These are phyloP conservation scores for Ifrita kowaldi DNA, from an alignment of 2,113 vertebrate genomes.

Conservation along the genomic window DNA sequence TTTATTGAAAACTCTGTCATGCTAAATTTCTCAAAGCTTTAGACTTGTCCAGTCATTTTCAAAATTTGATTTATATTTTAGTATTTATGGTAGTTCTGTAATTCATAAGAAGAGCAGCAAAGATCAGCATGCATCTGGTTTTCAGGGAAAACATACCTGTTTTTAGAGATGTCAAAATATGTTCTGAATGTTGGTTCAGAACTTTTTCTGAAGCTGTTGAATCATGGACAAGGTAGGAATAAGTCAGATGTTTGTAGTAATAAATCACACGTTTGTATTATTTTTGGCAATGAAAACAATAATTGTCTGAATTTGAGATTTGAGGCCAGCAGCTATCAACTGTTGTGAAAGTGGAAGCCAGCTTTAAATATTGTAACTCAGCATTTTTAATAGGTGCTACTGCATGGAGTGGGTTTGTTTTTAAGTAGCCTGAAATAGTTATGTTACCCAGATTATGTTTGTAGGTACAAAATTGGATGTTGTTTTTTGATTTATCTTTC, in stretches of 20 bases:
- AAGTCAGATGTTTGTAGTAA: not conserved
- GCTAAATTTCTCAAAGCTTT: not conserved
- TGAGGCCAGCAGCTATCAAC: not conserved
- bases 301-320: not conserved
- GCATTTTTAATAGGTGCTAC: not conserved
- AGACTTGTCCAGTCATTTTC: fast-evolving
- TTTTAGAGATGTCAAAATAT: not conserved
- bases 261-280: not conserved
- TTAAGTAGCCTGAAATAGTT: not conserved
- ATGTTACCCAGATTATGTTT: not conserved
- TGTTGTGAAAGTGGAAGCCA: not conserved
- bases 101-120: not conserved
- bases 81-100: not conserved
- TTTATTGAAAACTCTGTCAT: not conserved
- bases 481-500: not conserved
- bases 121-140: not conserved
- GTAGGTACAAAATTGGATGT: not conserved
- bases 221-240: not conserved
- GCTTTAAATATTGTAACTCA: not conserved
- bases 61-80: not conserved
- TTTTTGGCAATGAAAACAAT: not conserved
- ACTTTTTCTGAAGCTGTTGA: not conserved
- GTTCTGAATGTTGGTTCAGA: not conserved
- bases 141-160: not conserved
- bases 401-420: not conserved